Conservation (phyloP, 2,888 invertebrate genomes). For the Harpagoxenus sublaevis region DNA sequence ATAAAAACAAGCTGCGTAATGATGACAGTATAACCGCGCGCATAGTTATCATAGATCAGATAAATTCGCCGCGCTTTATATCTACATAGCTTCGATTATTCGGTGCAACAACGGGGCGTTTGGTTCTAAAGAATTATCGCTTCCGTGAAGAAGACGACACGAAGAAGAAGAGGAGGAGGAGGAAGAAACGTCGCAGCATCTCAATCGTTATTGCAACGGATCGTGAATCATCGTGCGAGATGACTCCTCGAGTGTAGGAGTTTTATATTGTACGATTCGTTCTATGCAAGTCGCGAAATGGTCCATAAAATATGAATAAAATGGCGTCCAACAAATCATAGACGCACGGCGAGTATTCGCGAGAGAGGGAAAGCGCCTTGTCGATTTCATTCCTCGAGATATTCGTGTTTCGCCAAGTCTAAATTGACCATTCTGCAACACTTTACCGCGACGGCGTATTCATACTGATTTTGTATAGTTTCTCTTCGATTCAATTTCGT, state of each 20-base stretch:
- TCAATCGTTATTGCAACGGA: constrained; percentile 29
- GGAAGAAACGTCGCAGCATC: constrained; percentile 18
- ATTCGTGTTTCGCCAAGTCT: not conserved
- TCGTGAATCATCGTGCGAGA: constrained; percentile 36
- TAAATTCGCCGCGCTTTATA: constrained; percentile 6
- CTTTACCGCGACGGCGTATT: not conserved
- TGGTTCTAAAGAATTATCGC: constrained; percentile 6
- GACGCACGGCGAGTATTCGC: not conserved
- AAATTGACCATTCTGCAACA: not conserved
- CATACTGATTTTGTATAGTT: not conserved
- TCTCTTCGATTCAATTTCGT: not conserved
- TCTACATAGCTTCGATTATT: not conserved
- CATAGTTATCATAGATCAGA: not conserved
- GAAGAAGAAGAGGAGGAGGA: not conserved
- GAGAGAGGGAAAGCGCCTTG: not conserved
- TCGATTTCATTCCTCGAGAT: constrained; percentile 12
- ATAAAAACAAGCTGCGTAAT: constrained; percentile 15
- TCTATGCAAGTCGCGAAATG: not conserved
- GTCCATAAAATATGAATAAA: constrained; percentile 35
- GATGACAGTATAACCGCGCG: not conserved
- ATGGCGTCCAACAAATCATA: constrained; percentile 19
- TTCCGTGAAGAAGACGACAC: not conserved
- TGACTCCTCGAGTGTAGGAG: constrained; percentile 14
- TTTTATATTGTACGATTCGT: constrained; percentile 30
- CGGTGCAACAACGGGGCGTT: not conserved